phyloP scores from a whole-genome alignment of 2,113 vertebrate genomes.

The Thryonomys swinderianus region DNA sequence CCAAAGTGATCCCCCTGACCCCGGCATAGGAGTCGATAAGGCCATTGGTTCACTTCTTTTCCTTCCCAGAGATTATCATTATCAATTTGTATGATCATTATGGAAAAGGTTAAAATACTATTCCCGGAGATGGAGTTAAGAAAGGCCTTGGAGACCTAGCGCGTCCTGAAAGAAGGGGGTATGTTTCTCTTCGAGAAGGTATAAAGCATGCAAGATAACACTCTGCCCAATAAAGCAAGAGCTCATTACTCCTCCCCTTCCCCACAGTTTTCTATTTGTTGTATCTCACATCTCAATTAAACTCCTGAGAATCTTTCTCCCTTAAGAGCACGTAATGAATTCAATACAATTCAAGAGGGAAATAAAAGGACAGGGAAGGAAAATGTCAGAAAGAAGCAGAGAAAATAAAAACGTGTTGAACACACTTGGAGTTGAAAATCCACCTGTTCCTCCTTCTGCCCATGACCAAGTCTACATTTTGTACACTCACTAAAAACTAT shows the following conservation, averaged over 20 bases:
- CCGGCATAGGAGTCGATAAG: constrained; percentile 62
- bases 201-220: neutral
- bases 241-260: neutral
- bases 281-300: constrained; percentile 56
- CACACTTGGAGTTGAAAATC: neutral
- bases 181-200: neutral
- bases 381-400: neutral
- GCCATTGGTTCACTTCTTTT: constrained; percentile 57
- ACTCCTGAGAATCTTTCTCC: constrained; percentile 57
- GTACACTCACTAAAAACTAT: neutral
- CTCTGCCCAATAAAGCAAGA: neutral
- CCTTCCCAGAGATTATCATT: constrained; percentile 68
- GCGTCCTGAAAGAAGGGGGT: neutral
- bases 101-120: constrained; percentile 73
- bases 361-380: constrained; percentile 29
- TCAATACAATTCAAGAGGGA: constrained; percentile 65
- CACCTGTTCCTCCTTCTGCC: neutral
- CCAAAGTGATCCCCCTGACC: neutral
- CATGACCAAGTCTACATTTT: neutral
- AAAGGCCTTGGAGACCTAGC: constrained; percentile 61
- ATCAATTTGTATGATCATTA: constrained; percentile 76
- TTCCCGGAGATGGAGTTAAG: constrained; percentile 74
- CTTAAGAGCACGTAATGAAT: constrained; percentile 50
- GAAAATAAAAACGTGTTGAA: constrained; percentile 9
- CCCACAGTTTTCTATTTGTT: neutral